Evolutionary conservation across 2,888 invertebrate species (phyloP).

Genomic region (Luperina nickerlii): DNA sequence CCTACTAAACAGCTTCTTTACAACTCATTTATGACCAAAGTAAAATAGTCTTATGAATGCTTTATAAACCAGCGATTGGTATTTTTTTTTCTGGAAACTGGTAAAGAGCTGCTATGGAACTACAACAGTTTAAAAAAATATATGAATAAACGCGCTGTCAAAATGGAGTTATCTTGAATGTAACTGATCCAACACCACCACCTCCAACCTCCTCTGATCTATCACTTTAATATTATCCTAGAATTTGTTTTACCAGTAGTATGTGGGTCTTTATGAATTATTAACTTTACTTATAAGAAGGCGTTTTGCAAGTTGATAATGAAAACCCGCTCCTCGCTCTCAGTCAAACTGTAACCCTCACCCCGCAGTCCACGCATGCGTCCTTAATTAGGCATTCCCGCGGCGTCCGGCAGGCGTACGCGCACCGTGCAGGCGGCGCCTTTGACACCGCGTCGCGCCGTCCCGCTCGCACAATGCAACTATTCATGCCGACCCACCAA

Average conservation of each 20-base stretch:
- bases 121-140: not conserved
- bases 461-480: conserved; percentile 87
- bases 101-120: not conserved
- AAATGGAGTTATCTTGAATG: too few relatives aligned
- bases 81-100: not conserved
- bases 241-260: not conserved
- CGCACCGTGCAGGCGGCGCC: conserved; percentile 85
- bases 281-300: not conserved
- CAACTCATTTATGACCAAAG: not conserved
- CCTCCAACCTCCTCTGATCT: not conserved
- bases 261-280: not conserved
- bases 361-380: conserved; percentile 87
- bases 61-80: not conserved
- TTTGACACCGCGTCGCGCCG: conserved; percentile 82
- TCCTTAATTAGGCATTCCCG: conserved; percentile 90
- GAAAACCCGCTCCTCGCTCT: conserved; percentile 49
- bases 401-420: conserved; percentile 87
- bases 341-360: conserved; percentile 56
- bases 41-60: not conserved
- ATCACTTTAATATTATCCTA: not conserved
- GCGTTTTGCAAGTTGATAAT: not conserved
- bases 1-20: not conserved
- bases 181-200: too few relatives aligned
- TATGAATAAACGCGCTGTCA: too few relatives aligned
- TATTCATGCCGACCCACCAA: conserved; percentile 81